phyloP scores from a whole-genome alignment of 1,140 invertebrate genomes.

The Scaptomyza graminum region DNA sequence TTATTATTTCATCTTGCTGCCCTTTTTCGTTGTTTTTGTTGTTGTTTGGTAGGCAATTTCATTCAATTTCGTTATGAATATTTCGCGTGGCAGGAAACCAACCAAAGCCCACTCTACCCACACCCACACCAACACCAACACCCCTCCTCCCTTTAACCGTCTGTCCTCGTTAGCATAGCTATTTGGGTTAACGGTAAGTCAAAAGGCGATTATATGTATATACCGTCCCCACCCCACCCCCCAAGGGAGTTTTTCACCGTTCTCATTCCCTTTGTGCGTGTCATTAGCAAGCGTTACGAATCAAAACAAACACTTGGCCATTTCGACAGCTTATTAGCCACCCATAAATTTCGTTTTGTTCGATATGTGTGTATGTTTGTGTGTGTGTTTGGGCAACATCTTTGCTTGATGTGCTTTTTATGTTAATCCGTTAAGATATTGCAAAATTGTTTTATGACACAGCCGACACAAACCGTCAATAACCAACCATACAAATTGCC shows the following conservation, averaged over 20 bases:
- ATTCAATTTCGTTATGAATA: slow-evolving; percentile 68
- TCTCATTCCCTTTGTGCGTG: slow-evolving; percentile 29
- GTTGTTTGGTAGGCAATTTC: slow-evolving; percentile 55
- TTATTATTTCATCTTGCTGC: slow-evolving; percentile 61
- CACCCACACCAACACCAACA: too few species aligned
- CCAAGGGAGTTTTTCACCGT: not conserved
- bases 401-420: slow-evolving; percentile 60
- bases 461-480: not conserved
- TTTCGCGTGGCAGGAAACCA: slow-evolving; percentile 54
- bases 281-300: slow-evolving; percentile 54
- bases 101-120: not conserved
- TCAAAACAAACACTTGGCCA: slow-evolving; percentile 45
- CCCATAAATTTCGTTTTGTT: slow-evolving; percentile 44
- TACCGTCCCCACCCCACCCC: not conserved
- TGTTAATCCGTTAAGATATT: slow-evolving; percentile 47
- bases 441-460: slow-evolving; percentile 3
- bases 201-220: slow-evolving; percentile 6
- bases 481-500: not conserved
- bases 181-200: slow-evolving; percentile 18
- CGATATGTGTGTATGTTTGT: not conserved
- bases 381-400: slow-evolving; percentile 7
- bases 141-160: not conserved
- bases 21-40: slow-evolving; percentile 19
- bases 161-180: slow-evolving; percentile 11
- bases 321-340: slow-evolving; percentile 22